phyloP scores from a whole-genome alignment of 1,140 invertebrate species.

The Monochamus saltuarius region DNA sequence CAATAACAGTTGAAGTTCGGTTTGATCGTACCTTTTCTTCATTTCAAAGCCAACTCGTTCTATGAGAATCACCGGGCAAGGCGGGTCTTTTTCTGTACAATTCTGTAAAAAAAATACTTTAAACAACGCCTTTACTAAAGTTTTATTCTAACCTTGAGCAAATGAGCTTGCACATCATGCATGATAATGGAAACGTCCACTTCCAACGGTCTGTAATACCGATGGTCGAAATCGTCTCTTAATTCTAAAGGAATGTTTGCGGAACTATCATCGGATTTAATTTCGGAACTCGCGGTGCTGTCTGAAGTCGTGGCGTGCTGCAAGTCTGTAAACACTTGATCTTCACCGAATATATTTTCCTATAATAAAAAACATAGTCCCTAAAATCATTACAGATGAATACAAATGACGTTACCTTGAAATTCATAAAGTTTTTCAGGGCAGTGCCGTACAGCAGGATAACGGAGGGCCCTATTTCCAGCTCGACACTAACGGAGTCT shows the following conservation, averaged over 20 bases:
- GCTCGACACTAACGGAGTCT: conserved; percentile 85
- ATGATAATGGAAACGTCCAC: conserved; percentile 92
- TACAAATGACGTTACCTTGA: conserved; percentile 61
- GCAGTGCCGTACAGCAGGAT: conserved; percentile 87
- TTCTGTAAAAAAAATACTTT: conserved; percentile 56
- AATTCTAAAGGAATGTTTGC: conserved; percentile 44
- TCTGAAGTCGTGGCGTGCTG: conserved; percentile 58
- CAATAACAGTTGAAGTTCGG: conserved; percentile 84
- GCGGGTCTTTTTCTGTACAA: conserved; percentile 80
- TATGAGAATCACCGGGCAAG: conserved; percentile 86
- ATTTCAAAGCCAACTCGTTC: conserved; percentile 96
- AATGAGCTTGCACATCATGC: conserved; percentile 92
- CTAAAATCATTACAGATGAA: not conserved
- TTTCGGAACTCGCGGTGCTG: conserved; percentile 33
- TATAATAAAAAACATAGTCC: conserved; percentile 45
- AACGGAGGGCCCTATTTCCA: conserved; percentile 91
- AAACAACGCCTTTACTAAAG: not conserved
- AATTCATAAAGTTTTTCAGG: conserved; percentile 82
- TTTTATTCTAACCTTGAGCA: conserved; percentile 67
- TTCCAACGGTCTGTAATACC: conserved; percentile 84
- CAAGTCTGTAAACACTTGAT: conserved; percentile 93
- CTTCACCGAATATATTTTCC: conserved; percentile 96
- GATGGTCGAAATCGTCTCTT: conserved; percentile 71
- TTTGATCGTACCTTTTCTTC: conserved; percentile 90
- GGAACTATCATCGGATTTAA: conserved; percentile 40